Conservation (phyloP, 2,113 vertebrate species). For the Pelusios castaneus region DNA sequence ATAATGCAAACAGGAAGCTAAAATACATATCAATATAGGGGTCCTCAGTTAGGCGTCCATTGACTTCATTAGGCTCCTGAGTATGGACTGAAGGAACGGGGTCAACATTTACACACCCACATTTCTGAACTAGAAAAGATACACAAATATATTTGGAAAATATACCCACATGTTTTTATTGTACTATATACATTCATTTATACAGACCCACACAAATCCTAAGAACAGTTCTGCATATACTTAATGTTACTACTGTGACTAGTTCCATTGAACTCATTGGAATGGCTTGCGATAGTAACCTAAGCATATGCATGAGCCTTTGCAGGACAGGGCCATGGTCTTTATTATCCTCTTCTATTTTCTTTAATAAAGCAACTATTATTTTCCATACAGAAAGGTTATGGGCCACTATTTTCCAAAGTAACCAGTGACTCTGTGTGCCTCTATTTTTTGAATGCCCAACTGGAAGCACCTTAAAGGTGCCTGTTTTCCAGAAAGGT, state of each 20-base stretch:
- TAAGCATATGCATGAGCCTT: background rate
- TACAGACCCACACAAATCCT: background rate
- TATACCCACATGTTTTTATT: background rate
- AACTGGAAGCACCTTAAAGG: background rate
- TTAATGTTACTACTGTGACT: background rate
- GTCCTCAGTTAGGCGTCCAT: rapidly evolving
- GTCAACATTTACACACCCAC: background rate
- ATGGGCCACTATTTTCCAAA: background rate
- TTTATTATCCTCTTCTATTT: background rate
- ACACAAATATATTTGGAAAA: background rate
- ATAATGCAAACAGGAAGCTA: background rate
- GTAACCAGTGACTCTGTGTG: background rate
- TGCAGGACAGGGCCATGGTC: background rate
- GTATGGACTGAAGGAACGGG: background rate
- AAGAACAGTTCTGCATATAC: background rate
- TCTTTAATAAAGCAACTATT: background rate
- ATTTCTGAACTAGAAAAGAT: background rate
- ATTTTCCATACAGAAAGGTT: background rate
- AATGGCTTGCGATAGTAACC: background rate
- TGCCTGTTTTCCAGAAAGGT: background rate
- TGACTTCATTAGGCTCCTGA: background rate
- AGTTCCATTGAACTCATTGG: background rate
- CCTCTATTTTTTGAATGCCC: background rate
- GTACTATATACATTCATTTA: background rate
- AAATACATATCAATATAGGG: background rate